A percentile compares a stretch with the other conserved stretches of the same genome.
Conservation (phyloP, 2,888 invertebrate genomes). For the Orthonychiurus folsomi region DNA sequence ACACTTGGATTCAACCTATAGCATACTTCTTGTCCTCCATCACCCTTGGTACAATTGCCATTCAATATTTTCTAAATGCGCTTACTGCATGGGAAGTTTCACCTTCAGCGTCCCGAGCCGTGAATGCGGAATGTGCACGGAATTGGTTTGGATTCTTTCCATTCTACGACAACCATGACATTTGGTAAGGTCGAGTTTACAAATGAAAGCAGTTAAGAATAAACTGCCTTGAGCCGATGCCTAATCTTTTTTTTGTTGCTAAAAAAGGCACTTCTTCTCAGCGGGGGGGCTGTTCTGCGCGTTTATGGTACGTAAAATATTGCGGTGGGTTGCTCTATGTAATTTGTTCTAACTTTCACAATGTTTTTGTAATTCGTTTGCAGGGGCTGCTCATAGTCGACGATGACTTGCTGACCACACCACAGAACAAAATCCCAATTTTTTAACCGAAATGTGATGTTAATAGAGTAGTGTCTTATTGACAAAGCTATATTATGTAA, state of each 20-base stretch:
- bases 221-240: too few relatives aligned
- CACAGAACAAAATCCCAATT: constrained; percentile 30
- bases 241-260: too few relatives aligned
- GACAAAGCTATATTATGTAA: too few relatives aligned
- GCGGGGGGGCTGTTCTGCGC: constrained; percentile 47
- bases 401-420: constrained; percentile 34
- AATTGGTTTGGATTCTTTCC: constrained; percentile 35
- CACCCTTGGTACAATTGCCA: constrained; percentile 31
- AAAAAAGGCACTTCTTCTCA: constrained; percentile 50
- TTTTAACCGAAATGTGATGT: too few relatives aligned
- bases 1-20: constrained; percentile 35
- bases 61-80: constrained; percentile 30
- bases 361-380: constrained; percentile 6
- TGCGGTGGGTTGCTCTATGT: not conserved
- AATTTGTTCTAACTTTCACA: not conserved
- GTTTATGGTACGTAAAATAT: constrained; percentile 44
- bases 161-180: constrained; percentile 26
- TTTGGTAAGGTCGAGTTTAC: too few relatives aligned
- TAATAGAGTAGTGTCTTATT: too few relatives aligned
- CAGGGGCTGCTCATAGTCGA: constrained; percentile 36
- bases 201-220: not conserved
- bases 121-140: constrained; percentile 31
- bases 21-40: constrained; percentile 31
- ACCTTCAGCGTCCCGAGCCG: constrained; percentile 30
- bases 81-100: constrained; percentile 35